Conservation (phyloP, 92 coral and sea anemone genomes). For the Bergia puertoricense region DNA sequence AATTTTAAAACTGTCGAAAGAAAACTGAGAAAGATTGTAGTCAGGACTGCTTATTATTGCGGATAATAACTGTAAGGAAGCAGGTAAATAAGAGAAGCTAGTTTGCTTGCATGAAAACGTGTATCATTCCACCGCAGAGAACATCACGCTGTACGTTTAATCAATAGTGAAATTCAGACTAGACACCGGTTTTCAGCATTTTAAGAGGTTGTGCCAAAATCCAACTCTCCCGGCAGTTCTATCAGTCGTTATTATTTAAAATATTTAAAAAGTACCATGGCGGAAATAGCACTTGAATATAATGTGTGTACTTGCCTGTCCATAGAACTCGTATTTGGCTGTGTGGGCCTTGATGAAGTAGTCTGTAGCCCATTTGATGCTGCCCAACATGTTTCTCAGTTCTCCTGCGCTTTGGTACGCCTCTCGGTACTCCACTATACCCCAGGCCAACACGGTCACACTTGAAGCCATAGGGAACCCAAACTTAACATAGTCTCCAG, state of each 20-base stretch:
- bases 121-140: too few species aligned
- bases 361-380: constrained; percentile 89
- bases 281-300: neutral
- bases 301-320: constrained; percentile 63
- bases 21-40: too few species aligned
- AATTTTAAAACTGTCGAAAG: neutral
- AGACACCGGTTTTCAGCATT: too few species aligned
- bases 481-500: constrained; percentile 96
- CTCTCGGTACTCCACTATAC: constrained; percentile 73
- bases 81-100: too few species aligned
- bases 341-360: constrained; percentile 95
- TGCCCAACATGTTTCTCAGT: constrained; percentile 60
- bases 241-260: too few species aligned
- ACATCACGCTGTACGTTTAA: neutral
- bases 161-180: too few species aligned
- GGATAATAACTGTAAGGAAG: too few species aligned
- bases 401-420: constrained; percentile 85
- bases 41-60: too few species aligned
- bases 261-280: neutral
- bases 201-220: neutral
- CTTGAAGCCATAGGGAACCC: constrained; percentile 96
- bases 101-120: too few species aligned
- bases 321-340: constrained; percentile 73
- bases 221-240: neutral
- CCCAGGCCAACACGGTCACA: constrained; percentile 88